These are phyloP conservation scores for Clarias pachynema DNA, from an alignment of 2,797 vertebrate species.

Conservation along the genomic window DNA sequence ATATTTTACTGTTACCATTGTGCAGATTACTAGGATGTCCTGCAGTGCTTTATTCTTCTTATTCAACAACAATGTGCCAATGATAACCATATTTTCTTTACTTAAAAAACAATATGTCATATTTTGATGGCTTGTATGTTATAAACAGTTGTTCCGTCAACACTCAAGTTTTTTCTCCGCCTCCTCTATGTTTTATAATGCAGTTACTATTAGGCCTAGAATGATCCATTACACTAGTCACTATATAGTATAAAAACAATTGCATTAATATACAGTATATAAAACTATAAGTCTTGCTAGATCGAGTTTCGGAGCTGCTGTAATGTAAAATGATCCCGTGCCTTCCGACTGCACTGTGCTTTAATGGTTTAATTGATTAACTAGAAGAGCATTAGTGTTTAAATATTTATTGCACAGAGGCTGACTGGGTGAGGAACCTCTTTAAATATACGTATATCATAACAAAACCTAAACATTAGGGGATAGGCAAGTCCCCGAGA, in stretches of 20 bases:
- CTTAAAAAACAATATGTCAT: not conserved
- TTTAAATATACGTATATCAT: slow-evolving; percentile 58
- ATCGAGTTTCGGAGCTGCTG: not conserved
- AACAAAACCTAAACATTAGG: slow-evolving; percentile 57
- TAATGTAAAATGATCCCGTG: not conserved
- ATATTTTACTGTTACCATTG: not conserved
- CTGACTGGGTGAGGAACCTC: slow-evolving; percentile 36
- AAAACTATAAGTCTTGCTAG: not conserved
- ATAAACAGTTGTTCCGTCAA: not conserved
- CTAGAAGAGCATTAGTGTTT: not conserved
- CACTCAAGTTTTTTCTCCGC: not conserved
- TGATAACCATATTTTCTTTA: not conserved
- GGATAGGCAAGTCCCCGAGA: slow-evolving; percentile 40
- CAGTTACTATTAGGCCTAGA: not conserved
- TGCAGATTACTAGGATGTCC: not conserved
- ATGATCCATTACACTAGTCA: not conserved
- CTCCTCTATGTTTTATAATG: not conserved
- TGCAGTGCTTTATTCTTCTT: not conserved
- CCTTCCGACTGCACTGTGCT: not conserved
- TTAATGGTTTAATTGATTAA: not conserved
- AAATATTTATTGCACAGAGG: slow-evolving; percentile 4
- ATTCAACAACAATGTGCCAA: not conserved
- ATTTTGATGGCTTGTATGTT: not conserved
- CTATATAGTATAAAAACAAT: not conserved
- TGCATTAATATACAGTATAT: not conserved